phyloP scores from a whole-genome alignment of 2,113 vertebrate genomes.

The Fregata magnificens region DNA sequence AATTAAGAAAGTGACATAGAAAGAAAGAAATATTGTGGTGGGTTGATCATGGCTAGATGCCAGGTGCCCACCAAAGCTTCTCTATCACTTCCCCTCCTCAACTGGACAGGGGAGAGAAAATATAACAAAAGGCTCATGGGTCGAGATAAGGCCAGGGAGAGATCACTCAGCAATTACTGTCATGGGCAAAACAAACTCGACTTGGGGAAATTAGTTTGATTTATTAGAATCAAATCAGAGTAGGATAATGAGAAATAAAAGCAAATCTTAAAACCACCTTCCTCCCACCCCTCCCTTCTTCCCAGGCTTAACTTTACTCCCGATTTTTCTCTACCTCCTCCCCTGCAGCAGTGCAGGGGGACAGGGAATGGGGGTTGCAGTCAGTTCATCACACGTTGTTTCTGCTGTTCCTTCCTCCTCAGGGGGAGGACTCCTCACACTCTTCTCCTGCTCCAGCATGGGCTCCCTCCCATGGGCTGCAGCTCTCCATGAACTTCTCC shows the following conservation, averaged over 20 bases:
- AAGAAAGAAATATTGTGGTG: neutral
- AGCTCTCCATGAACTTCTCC: neutral
- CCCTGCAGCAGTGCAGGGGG: fast-evolving
- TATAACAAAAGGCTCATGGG: neutral
- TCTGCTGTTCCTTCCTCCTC: neutral
- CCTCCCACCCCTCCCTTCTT: neutral
- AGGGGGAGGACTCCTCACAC: neutral
- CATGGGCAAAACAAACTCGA: neutral
- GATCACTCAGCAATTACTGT: neutral
- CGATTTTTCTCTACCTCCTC: neutral
- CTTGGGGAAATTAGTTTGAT: neutral
- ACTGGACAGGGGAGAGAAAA: neutral
- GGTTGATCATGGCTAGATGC: neutral
- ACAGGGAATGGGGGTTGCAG: neutral
- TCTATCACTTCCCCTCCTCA: neutral
- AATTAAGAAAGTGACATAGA: neutral
- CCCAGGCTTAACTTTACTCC: neutral
- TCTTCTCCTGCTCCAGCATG: neutral
- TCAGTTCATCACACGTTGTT: neutral
- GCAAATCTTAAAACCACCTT: neutral
- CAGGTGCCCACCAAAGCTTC: neutral
- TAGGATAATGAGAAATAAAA: neutral
- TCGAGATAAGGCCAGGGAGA: neutral
- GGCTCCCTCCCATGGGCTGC: neutral
- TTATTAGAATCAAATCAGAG: neutral